Evolutionary conservation across 2,888 invertebrate genomes (phyloP), one percentile per base, ranked within the genome.

Genomic region (Bembecia ichneumoniformis): DNA sequence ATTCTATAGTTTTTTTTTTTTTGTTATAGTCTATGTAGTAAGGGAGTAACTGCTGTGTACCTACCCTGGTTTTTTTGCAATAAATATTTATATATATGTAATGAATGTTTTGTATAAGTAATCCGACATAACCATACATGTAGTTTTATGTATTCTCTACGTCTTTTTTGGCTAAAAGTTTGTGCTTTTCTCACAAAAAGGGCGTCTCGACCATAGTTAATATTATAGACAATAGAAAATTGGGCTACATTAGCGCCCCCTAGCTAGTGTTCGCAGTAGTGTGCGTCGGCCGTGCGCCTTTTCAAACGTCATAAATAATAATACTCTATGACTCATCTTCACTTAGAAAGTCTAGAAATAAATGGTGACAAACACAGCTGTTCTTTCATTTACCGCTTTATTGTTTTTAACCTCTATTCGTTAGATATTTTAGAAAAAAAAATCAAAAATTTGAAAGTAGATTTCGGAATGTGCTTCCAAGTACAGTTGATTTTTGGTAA

Each of bases 321-420:
- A 58, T 56, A 50, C 51, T 72, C 67, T 81, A 78, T 79, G 81
- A 75, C 79, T 83, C 83, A 83, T 82, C 81, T 82, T 80, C 84
- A 84, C 83, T 80, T 84, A 83, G 83, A 72, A 66, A 69, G 77
- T 71, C 77, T 71, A 80, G 81, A 82, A 79, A 82, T 80, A 83
- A 78, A 82, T 78, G 82, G 79, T 84, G 77, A 83, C 72, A 78
- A 78, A 83, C 81, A 82, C 80, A 79, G 82, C 77, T 69, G 84
- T 72, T 83, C 75, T 86, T 86, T 86, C 80, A 86, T 84, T 86
- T 84, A 76, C 76, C 77, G 84, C 84, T 86, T 86, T 67, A 83
- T 67, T 61, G 63, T 57, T 60, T 66, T 55, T 57, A 79, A 74
- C 81, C 79, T 79, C 52, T 58, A 66, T 74, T 74, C 63, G 70